Conservation (phyloP, 2,888 invertebrate genomes). For the Latheticus oryzae region DNA sequence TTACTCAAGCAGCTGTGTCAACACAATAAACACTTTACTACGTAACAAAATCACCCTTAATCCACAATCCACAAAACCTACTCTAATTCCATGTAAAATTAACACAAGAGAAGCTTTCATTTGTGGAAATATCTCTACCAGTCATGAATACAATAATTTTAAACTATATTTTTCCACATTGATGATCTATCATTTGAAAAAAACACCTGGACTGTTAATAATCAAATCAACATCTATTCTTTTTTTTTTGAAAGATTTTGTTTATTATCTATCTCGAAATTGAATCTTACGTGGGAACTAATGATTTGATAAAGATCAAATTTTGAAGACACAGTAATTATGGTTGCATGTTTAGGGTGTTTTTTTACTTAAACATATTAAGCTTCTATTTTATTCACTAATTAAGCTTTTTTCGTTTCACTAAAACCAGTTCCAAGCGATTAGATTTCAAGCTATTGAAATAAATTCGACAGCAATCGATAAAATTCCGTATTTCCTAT, state of each 20-base stretch:
- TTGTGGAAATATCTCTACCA: too few relatives aligned
- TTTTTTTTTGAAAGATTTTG: not conserved
- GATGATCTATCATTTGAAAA: constrained; percentile 6
- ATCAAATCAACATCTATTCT: not conserved
- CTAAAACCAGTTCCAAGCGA: too few relatives aligned
- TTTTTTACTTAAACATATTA: constrained; percentile 9
- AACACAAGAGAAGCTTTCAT: too few relatives aligned
- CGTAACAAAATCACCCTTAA: constrained; percentile 6
- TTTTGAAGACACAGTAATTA: not conserved
- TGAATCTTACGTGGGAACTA: constrained; percentile 8
- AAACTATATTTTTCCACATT: not conserved
- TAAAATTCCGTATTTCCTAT: too few relatives aligned
- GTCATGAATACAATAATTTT: too few relatives aligned
- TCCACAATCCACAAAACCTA: not conserved
- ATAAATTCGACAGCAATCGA: too few relatives aligned
- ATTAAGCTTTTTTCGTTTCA: too few relatives aligned
- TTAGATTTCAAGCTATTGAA: too few relatives aligned
- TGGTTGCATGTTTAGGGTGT: constrained; percentile 4
- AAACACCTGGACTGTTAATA: constrained; percentile 15
- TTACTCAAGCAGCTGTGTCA: constrained; percentile 33
- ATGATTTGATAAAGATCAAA: constrained; percentile 13
- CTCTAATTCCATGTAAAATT: not conserved
- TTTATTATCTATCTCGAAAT: constrained; percentile 15
- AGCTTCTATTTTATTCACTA: too few relatives aligned
- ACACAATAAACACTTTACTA: constrained; percentile 34